Evolutionary conservation across 2,113 vertebrate genomes (phyloP).

Genomic region (Tonatia bakeri): DNA sequence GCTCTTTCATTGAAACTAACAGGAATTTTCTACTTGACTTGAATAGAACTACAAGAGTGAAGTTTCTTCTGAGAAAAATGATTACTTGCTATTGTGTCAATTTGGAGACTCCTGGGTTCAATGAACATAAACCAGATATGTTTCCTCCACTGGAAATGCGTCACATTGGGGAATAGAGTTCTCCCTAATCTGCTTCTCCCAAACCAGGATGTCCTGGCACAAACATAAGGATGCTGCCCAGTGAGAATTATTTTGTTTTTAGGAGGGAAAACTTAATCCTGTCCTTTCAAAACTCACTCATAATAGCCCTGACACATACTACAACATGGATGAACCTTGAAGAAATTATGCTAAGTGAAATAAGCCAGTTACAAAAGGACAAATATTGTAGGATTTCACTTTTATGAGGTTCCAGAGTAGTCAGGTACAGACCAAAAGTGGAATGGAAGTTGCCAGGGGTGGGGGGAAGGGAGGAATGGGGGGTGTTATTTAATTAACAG

Average conservation of each 20-base stretch:
- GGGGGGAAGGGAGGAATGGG: not conserved
- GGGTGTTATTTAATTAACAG: not conserved
- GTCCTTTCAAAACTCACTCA: not conserved
- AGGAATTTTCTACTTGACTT: slow-evolving; percentile 65
- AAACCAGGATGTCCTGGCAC: not conserved
- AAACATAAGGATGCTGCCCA: not conserved
- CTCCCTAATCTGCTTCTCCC: not conserved
- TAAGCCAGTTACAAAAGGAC: not conserved
- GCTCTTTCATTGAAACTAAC: slow-evolving; percentile 43
- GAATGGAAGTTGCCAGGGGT: not conserved
- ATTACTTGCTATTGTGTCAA: slow-evolving; percentile 55
- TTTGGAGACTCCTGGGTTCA: slow-evolving; percentile 52
- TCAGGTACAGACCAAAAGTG: not conserved
- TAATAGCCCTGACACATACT: not conserved
- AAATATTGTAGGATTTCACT: not conserved
- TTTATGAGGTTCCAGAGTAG: not conserved
- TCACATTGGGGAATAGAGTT: not conserved
- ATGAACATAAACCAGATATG: slow-evolving; percentile 47
- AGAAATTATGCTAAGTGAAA: not conserved
- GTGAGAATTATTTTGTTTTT: not conserved
- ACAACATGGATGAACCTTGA: not conserved
- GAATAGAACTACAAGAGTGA: slow-evolving; percentile 49
- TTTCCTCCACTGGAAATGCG: not conserved
- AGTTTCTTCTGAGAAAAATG: slow-evolving; percentile 56
- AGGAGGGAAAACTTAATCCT: not conserved